Evolutionary conservation across 2,113 vertebrate species (phyloP).

Genomic region (Morone saxatilis): DNA sequence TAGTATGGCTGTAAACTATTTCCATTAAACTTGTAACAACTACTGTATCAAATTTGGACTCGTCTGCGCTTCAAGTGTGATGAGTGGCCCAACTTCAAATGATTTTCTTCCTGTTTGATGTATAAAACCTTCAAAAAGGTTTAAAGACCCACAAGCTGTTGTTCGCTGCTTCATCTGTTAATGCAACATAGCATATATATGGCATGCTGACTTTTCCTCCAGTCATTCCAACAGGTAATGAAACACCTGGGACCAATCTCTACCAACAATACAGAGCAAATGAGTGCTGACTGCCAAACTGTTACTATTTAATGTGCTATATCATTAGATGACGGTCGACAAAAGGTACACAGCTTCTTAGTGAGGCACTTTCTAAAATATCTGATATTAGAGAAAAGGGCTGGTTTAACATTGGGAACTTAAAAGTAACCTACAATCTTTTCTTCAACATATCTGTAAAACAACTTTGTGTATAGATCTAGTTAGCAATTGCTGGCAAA

Average conservation of each 20-base stretch:
- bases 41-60: not conserved
- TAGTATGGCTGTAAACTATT: no score
- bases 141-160: not conserved
- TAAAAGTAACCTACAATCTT: no score
- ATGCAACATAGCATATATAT: not conserved
- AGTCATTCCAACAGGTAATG: not conserved
- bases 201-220: not conserved
- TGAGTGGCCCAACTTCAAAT: not conserved
- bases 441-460: not conserved
- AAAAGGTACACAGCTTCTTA: not conserved
- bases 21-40: not conserved
- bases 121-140: not conserved
- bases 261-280: not conserved
- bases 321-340: constrained; percentile 12
- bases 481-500: not conserved
- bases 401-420: not conserved
- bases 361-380: not conserved
- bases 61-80: not conserved
- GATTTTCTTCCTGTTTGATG: not conserved
- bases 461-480: not conserved
- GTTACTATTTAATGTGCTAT: not conserved
- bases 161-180: not conserved
- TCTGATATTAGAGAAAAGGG: not conserved
- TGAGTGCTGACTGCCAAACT: not conserved
- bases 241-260: not conserved